These are phyloP conservation scores for Agelastica alni DNA, from an alignment of 2,888 invertebrate genomes.

Conservation along the genomic window DNA sequence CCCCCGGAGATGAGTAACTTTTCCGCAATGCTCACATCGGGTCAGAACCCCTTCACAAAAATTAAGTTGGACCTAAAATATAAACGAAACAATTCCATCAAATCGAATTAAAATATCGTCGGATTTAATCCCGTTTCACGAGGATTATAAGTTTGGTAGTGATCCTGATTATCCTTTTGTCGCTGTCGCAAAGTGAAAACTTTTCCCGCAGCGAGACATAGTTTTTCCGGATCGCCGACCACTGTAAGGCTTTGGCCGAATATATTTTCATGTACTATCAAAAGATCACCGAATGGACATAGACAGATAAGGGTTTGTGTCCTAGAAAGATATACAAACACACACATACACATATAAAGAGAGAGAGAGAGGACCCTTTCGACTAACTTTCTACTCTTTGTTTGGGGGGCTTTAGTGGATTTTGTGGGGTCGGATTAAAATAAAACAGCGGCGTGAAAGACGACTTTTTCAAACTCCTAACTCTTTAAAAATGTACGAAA, in stretches of 20 bases:
- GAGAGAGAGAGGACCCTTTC: too few relatives aligned
- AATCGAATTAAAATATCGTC: conserved; percentile 22
- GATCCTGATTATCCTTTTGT: conserved; percentile 29
- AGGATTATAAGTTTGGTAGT: conserved; percentile 26
- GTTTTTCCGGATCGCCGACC: conserved; percentile 26
- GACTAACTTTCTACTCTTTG: conserved; percentile 23
- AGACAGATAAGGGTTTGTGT: conserved; percentile 29
- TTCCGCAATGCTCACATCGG: too few relatives aligned
- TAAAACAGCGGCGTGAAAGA: conserved; percentile 13
- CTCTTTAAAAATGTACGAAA: too few relatives aligned
- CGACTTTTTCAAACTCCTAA: too few relatives aligned
- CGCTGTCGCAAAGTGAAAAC: conserved; percentile 25
- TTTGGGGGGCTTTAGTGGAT: conserved; percentile 22
- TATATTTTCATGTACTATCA: conserved; percentile 30
- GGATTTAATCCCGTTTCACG: conserved; percentile 20
- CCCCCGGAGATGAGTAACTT: too few relatives aligned
- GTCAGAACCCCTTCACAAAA: too few relatives aligned
- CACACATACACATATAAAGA: too few relatives aligned
- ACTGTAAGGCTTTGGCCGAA: conserved; percentile 27
- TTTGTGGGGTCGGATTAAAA: conserved; percentile 25
- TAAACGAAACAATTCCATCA: too few relatives aligned
- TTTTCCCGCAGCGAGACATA: conserved; percentile 21
- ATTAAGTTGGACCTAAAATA: too few relatives aligned
- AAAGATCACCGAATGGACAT: conserved; percentile 30
- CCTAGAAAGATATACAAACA: conserved; percentile 26